These are phyloP conservation scores for Platycnemis pennipes DNA, from an alignment of 2,888 invertebrate genomes.

Conservation along the genomic window DNA sequence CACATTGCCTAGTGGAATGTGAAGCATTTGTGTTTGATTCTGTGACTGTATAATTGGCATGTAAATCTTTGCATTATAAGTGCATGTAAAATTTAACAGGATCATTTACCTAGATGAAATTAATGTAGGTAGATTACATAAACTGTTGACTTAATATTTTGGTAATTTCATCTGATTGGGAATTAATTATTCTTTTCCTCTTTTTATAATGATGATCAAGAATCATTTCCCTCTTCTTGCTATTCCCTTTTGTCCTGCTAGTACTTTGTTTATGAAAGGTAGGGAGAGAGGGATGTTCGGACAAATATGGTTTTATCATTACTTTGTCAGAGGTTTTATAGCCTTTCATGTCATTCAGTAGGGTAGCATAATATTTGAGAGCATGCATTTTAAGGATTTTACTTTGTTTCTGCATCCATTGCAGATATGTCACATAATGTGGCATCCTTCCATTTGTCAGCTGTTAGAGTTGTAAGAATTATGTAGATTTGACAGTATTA, in stretches of 20 bases:
- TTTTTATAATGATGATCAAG: not conserved
- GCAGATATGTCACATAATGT: constrained; percentile 4
- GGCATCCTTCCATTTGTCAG: constrained; percentile 8
- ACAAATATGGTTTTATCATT: not conserved
- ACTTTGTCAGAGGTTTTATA: not conserved
- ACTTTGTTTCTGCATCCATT: not conserved
- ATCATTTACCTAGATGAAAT: too few species aligned
- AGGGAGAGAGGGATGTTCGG: not conserved
- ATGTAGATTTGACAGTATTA: constrained; percentile 16
- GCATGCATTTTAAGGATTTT: constrained; percentile 13
- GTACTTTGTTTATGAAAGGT: not conserved
- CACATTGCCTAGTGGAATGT: too few species aligned
- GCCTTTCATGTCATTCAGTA: not conserved
- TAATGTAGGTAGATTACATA: too few species aligned
- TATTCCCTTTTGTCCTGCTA: not conserved
- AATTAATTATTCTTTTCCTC: not conserved
- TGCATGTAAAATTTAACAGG: too few species aligned
- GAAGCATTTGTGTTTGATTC: too few species aligned
- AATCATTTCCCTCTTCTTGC: not conserved
- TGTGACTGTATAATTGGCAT: too few species aligned
- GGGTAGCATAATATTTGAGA: not conserved
- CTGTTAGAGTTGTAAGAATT: not conserved
- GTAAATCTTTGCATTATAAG: too few species aligned
- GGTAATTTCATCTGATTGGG: not conserved
- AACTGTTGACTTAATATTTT: not conserved